Conservation (phyloP, 2,888 invertebrate species). For the Itoplectis maculator region DNA sequence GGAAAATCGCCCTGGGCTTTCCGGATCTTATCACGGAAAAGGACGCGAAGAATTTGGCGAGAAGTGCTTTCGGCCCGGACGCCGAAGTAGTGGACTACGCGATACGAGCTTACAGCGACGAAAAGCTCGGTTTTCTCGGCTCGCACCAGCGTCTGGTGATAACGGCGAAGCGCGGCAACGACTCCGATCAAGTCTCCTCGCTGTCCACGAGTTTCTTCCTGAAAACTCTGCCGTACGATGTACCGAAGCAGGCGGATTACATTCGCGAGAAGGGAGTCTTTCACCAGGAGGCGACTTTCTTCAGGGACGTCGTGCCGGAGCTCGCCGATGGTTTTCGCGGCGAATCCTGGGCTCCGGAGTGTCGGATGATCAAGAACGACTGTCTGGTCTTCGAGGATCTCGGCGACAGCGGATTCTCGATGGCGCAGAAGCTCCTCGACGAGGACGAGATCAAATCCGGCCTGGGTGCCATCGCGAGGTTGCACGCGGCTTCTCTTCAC, state of each 20-base stretch:
- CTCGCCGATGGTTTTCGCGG: slow-evolving; percentile 77
- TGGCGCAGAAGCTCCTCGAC: slow-evolving; percentile 71
- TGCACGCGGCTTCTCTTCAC: slow-evolving; percentile 79
- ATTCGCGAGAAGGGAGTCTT: slow-evolving; percentile 85
- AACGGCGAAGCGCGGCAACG: slow-evolving; percentile 48
- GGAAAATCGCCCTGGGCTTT: background rate
- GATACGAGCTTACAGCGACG: slow-evolving; percentile 73
- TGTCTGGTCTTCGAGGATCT: slow-evolving; percentile 84
- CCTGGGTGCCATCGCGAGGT: slow-evolving; percentile 75
- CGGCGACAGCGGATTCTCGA: slow-evolving; percentile 74
- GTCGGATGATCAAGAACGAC: slow-evolving; percentile 78
- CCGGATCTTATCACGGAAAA: slow-evolving; percentile 57
- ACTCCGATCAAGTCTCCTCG: slow-evolving; percentile 9
- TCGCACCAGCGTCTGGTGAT: slow-evolving; percentile 74
- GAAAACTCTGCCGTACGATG: slow-evolving; percentile 87
- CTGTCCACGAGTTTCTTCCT: slow-evolving; percentile 85
- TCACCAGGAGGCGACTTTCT: slow-evolving; percentile 85
- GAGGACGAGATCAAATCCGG: slow-evolving; percentile 74
- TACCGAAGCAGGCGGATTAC: slow-evolving; percentile 85
- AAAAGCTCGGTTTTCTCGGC: slow-evolving; percentile 78
- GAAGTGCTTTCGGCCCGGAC: slow-evolving; percentile 47
- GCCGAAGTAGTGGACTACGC: slow-evolving; percentile 70
- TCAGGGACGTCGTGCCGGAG: slow-evolving; percentile 83
- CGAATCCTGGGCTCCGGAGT: slow-evolving; percentile 79
- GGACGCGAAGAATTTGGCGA: slow-evolving; percentile 56